Base-by-base conservation (phyloP, 1,140 invertebrate species). In the Reticulitermes speratus region DNA sequence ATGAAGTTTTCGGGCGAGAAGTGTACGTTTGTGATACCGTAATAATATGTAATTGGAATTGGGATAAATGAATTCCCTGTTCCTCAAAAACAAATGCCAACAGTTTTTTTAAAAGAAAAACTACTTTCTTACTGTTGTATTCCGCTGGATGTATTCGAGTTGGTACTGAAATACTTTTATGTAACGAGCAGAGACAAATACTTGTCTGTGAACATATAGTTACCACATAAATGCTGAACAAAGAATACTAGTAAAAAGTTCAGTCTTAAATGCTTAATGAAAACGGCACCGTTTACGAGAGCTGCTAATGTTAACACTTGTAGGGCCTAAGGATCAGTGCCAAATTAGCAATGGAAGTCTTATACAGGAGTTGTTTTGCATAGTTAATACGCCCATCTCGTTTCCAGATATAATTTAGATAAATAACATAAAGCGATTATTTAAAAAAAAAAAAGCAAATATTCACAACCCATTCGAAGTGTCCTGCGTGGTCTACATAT, bases 381-480 rank as follows among this genome's bases (percentile, higher is more conserved):
- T 75, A 75, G 65, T 75, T 75, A 75, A 75, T 75, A 25, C 65
- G 30, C 65, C 65, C 65, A 25, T 75, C 1, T 75, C 7, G n/a
- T 30, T 75, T 6, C 8, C n/a, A 21, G 1, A 5, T 30, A 75
- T 75, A 75, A 75, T 75, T 75, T 75, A 75, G 65, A 75, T 75
- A 75, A 75, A 75, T 75, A 30, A 75, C 25, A 9, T 75, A 75
- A 75, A 75, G n/a, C 65, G 65, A 75, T 12, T 11, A n/a, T 75
- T 75, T 30, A 75, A 75, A 75, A 75, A 38, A 75, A 38, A 55
- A 21, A 25, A 8, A 75, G 65, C 25, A 75, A 30, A 30, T 75
- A 75, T 75, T 75, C 65, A 75, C 65, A 75, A 75, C 65, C 65
- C 25, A 75, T 75, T 75, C 65, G n/a, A 75, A 75, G 65, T 75